A percentile compares a stretch with the other conserved stretches of the same genome.
These are phyloP conservation scores for Pao palembangensis DNA, from an alignment of 2,113 vertebrate species.

Conservation along the genomic window DNA sequence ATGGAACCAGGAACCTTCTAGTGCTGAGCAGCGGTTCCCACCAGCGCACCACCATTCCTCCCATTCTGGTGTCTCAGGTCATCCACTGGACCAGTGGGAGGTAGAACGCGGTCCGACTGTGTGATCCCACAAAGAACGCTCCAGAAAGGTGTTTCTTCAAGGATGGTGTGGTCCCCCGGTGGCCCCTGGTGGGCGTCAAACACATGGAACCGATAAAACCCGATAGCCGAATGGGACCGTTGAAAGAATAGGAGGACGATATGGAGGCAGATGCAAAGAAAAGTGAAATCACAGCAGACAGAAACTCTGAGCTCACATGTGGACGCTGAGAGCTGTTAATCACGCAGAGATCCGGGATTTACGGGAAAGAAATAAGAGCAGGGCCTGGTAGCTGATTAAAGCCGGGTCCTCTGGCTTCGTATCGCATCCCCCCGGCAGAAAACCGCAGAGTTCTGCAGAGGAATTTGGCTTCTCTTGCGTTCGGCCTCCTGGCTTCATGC, in stretches of 20 bases:
- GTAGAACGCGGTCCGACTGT: constrained; percentile 20
- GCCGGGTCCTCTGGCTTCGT: no score
- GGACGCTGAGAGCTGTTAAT: no score
- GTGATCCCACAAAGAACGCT: constrained; percentile 31
- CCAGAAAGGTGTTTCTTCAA: constrained; percentile 51
- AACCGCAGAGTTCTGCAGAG: not conserved
- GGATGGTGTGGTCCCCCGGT: constrained; percentile 54
- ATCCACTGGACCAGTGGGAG: no score
- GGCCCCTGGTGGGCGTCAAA: constrained; percentile 38
- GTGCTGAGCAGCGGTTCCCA: no score
- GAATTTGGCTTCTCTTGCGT: constrained; percentile 14
- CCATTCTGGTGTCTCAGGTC: no score
- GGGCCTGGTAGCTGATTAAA: constrained; percentile 35
- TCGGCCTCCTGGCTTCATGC: constrained; percentile 7
- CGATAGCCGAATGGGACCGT: constrained; percentile 15
- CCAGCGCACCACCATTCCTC: no score
- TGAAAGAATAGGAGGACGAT: constrained; percentile 33
- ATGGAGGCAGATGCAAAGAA: constrained; percentile 3
- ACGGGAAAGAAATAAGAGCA: not conserved
- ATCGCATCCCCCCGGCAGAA: no score
- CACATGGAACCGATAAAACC: constrained; percentile 65
- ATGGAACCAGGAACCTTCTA: no score
- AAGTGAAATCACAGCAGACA: constrained; percentile 26
- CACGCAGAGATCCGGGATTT: constrained; percentile 14
- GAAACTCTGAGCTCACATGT: constrained; percentile 1